phyloP scores from a whole-genome alignment of 2,888 invertebrate species.

The Lycophotia porphyrea region DNA sequence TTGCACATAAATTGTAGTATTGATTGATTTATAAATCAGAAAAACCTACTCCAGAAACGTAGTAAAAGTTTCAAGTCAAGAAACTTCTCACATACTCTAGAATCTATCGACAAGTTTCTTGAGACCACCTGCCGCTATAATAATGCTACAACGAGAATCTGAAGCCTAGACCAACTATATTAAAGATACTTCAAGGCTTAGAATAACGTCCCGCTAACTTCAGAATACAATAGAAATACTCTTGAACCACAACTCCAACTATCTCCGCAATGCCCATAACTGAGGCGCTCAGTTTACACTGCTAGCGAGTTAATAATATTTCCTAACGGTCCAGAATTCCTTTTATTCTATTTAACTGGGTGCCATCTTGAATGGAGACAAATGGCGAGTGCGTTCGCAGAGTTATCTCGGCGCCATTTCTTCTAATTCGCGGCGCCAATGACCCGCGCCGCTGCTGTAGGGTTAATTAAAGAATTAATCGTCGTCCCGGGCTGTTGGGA shows the following conservation, averaged over 20 bases:
- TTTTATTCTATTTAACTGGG: conserved; percentile 64
- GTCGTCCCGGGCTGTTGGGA: conserved; percentile 70
- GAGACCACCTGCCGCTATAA: not conserved
- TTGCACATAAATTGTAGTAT: not conserved
- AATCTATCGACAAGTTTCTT: not conserved
- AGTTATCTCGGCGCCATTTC: conserved; percentile 83
- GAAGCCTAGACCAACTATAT: not conserved
- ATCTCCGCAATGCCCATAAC: conserved; percentile 29
- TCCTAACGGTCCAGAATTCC: conserved; percentile 42
- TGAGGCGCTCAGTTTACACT: conserved; percentile 28
- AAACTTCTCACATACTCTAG: not conserved
- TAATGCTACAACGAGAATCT: not conserved
- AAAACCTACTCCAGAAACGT: not conserved
- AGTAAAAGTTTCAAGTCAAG: not conserved
- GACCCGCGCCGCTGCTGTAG: conserved; percentile 75
- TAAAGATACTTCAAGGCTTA: not conserved
- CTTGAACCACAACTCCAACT: conserved; percentile 24
- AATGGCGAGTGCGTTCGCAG: conserved; percentile 76
- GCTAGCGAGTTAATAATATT: conserved; percentile 63
- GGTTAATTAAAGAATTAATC: conserved; percentile 88
- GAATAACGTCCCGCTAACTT: conserved; percentile 17
- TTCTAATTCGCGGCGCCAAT: conserved; percentile 82
- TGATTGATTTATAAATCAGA: not conserved
- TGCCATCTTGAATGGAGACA: conserved; percentile 78
- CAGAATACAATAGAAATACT: conserved; percentile 36